Conservation (phyloP, 2,113 vertebrate species). For the Bubalus kerabau region DNA sequence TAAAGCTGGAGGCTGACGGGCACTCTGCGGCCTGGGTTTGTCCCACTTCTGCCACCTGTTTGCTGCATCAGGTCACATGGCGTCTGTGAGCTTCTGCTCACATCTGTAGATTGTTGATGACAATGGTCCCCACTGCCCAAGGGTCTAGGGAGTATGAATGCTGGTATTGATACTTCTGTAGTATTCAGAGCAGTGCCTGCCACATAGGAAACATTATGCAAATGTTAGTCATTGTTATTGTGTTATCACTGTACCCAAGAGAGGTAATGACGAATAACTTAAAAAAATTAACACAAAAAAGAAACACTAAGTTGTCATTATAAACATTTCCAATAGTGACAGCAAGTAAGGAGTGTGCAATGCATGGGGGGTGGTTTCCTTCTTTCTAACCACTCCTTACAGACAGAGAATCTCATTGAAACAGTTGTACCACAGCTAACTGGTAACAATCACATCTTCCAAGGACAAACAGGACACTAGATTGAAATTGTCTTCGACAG, state of each 20-base stretch:
- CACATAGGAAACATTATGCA: rapidly evolving
- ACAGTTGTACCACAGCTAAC: not conserved
- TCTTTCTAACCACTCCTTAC: not conserved
- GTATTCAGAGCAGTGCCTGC: not conserved
- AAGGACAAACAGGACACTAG: rapidly evolving
- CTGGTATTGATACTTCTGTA: rapidly evolving
- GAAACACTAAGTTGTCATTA: not conserved
- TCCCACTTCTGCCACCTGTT: not conserved
- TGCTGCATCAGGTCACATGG: no score
- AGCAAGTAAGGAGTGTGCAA: rapidly evolving
- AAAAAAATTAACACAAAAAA: not conserved
- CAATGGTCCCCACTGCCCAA: rapidly evolving
- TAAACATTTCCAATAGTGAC: no score
- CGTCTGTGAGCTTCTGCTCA: not conserved
- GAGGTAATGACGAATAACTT: not conserved
- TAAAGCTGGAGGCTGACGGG: not conserved
- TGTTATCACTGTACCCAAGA: not conserved
- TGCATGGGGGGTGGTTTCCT: not conserved
- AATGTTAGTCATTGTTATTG: no score
- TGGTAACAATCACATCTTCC: not conserved
- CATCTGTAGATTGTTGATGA: rapidly evolving
- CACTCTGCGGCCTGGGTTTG: not conserved
- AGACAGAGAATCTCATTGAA: not conserved
- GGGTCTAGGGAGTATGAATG: rapidly evolving
- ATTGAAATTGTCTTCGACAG: not conserved